Evolutionary conservation across 1,140 invertebrate species (phyloP).

Genomic region (Spodoptera litura): DNA sequence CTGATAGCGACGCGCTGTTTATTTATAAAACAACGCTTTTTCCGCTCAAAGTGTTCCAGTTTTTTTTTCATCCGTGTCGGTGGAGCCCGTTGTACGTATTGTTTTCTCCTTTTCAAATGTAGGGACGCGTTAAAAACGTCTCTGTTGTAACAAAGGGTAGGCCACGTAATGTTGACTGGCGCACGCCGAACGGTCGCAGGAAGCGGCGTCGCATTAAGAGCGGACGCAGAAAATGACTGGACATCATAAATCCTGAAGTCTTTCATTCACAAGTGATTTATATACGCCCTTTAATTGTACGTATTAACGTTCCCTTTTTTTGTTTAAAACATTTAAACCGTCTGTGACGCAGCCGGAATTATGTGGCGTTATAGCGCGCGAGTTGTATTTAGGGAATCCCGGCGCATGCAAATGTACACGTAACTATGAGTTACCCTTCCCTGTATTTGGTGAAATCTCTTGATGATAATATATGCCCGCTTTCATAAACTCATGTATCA

Average conservation of each 20-base stretch:
- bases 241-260: slow-evolving; percentile 49
- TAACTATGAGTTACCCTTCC: slow-evolving; percentile 5
- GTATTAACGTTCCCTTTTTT: slow-evolving; percentile 43
- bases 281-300: slow-evolving; percentile 42
- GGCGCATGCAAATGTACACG: not conserved
- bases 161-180: slow-evolving; percentile 38
- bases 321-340: slow-evolving; percentile 40
- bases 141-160: slow-evolving; percentile 57
- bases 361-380: not conserved
- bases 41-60: slow-evolving; percentile 73
- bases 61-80: slow-evolving; percentile 60
- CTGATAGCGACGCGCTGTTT: slow-evolving; percentile 81
- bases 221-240: slow-evolving; percentile 47
- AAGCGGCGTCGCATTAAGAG: slow-evolving; percentile 40
- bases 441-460: not conserved
- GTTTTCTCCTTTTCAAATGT: slow-evolving; percentile 66
- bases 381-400: not conserved
- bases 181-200: slow-evolving; percentile 36
- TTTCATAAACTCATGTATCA: slow-evolving; percentile 31
- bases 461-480: slow-evolving; percentile 7
- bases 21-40: slow-evolving; percentile 83
- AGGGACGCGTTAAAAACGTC: slow-evolving; percentile 66
- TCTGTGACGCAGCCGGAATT: slow-evolving; percentile 28
- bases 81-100: slow-evolving; percentile 58
- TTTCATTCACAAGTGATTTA: slow-evolving; percentile 49